Percentiles rank a stretch among this genome's conserved stretches.
Conservation (phyloP, 1,140 invertebrate species). For the Drosophila pallidifrons region DNA sequence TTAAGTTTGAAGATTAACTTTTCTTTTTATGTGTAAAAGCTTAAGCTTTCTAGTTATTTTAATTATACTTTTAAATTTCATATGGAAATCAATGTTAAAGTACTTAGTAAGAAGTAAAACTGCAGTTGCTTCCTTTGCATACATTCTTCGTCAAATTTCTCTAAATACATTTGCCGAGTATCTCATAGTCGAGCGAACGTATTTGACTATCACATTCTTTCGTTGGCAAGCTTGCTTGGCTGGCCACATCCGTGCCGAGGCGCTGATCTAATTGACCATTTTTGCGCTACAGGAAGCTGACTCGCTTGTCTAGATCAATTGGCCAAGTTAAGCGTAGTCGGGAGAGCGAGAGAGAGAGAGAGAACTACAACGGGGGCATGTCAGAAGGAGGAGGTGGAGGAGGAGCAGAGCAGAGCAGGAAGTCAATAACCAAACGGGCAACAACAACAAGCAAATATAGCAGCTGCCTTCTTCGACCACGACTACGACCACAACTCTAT, state of each 20-base stretch:
- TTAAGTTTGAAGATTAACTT: no score
- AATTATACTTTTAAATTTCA: no score
- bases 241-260: conserved; percentile 51
- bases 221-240: conserved; percentile 26
- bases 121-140: no score
- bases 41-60: no score
- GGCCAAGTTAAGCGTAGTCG: conserved; percentile 4
- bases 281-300: conserved; percentile 64
- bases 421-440: conserved; percentile 32
- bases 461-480: conserved; percentile 19
- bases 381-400: background rate
- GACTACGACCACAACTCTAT: conserved; percentile 11
- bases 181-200: background rate
- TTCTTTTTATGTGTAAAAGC: no score
- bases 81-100: no score
- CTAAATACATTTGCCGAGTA: no score
- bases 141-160: no score
- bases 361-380: background rate
- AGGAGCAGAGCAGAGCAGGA: conserved; percentile 32
- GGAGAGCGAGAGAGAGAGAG: no score
- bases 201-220: conserved; percentile 1
- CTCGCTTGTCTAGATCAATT: conserved; percentile 64
- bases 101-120: no score
- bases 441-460: conserved; percentile 40
- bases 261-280: conserved; percentile 73